Conservation (phyloP, 2,888 invertebrate genomes). For the Sesamia inferens region DNA sequence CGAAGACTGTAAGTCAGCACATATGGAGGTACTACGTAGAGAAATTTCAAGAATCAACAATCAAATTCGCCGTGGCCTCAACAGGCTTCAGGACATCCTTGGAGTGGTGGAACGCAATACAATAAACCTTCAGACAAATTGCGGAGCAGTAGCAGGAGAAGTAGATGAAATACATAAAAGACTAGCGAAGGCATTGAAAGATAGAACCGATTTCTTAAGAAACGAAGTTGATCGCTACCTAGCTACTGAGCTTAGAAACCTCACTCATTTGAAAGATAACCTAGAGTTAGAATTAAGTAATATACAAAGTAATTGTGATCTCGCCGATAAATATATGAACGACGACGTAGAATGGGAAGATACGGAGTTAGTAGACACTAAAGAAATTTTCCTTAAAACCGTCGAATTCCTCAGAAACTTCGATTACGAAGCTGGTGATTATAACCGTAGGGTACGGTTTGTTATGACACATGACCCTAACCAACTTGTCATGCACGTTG, state of each 20-base stretch:
- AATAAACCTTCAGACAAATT: slow-evolving; percentile 96
- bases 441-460: slow-evolving; percentile 95
- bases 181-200: slow-evolving; percentile 96
- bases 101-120: slow-evolving; percentile 96
- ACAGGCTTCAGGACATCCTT: slow-evolving; percentile 96
- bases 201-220: slow-evolving; percentile 96
- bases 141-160: slow-evolving; percentile 97
- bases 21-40: slow-evolving; percentile 98
- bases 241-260: slow-evolving; percentile 95
- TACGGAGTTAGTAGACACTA: slow-evolving; percentile 97
- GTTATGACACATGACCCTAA: slow-evolving; percentile 97
- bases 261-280: slow-evolving; percentile 97
- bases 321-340: slow-evolving; percentile 98
- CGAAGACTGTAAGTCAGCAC: slow-evolving; percentile 98
- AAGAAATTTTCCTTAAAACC: slow-evolving; percentile 98
- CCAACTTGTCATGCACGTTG: slow-evolving; percentile 96
- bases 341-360: slow-evolving; percentile 97
- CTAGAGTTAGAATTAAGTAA: slow-evolving; percentile 98
- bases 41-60: slow-evolving; percentile 97
- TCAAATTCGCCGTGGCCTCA: slow-evolving; percentile 96
- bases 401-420: slow-evolving; percentile 98
- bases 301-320: slow-evolving; percentile 98
- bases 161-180: slow-evolving; percentile 97
- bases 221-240: slow-evolving; percentile 98
- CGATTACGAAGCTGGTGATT: slow-evolving; percentile 97